phyloP scores from a whole-genome alignment of 1,140 invertebrate species.

The Hyposmocoma kahamanoa region DNA sequence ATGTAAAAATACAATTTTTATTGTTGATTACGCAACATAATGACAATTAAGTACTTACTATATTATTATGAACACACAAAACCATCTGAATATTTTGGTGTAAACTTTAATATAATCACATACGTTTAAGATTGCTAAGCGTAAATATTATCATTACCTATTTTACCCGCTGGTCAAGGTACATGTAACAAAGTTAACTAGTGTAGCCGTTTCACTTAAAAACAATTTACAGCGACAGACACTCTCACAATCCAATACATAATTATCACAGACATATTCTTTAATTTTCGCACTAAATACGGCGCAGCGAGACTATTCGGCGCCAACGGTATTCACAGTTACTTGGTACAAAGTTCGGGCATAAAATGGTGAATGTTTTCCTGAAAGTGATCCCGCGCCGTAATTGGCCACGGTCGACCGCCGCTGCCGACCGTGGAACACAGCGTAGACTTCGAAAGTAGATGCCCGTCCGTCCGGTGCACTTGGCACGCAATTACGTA shows the following conservation, averaged over 20 bases:
- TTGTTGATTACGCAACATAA: too few species aligned
- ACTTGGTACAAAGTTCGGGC: slow-evolving; percentile 39
- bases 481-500: slow-evolving; percentile 60
- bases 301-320: slow-evolving; percentile 18
- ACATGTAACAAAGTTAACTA: background rate
- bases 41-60: too few species aligned
- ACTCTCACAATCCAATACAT: slow-evolving; percentile 43
- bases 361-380: slow-evolving; percentile 69
- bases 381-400: slow-evolving; percentile 61
- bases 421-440: slow-evolving; percentile 14
- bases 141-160: background rate
- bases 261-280: slow-evolving; percentile 24
- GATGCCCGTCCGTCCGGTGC: slow-evolving; percentile 53
- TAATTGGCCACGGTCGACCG: slow-evolving; percentile 51
- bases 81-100: too few species aligned
- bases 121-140: too few species aligned
- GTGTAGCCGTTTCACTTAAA: slow-evolving; percentile 5
- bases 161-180: background rate
- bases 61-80: too few species aligned
- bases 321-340: slow-evolving; percentile 30
- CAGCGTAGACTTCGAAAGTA: slow-evolving; percentile 41
- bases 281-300: slow-evolving; percentile 14
- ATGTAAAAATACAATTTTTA: too few species aligned
- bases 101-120: too few species aligned
- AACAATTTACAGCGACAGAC: too few species aligned